Base-by-base conservation (phyloP, 2,113 vertebrate species). In the Rhadina sibilatrix region DNA sequence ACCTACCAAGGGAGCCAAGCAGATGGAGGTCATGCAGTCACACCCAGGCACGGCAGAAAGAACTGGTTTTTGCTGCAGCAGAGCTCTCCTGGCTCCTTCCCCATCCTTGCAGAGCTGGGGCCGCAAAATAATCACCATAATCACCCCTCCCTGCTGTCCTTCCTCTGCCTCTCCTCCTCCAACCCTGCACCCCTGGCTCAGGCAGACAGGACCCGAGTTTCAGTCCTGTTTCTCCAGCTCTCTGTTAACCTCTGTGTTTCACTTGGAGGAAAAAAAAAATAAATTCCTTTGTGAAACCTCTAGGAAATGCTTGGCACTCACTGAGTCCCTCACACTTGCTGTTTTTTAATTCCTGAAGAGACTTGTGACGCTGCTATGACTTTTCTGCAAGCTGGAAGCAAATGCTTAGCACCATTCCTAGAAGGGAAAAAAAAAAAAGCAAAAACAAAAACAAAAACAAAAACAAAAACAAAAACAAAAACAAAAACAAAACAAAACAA, bases 121-220 rank as follows among this genome's bases (percentile, higher is more conserved):
- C 5, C 16, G 18, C 1, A 3, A 15, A 18, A 16, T 17, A 14
- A 6, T 19, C 3, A 2, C 9, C 16, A 14, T 9, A 10, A 12
- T 24, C 2, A 2, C 8, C 22, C 17, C 1, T 1, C 15, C 3
- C 3, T 10, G 9, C 16, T 89, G 11, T 47, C 15, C 24, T 74
- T 74, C 37, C 15, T 54, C 18, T 80, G 7, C 0, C 1, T 31
- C 13, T 76, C 20, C 20, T 16, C 4, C 9, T 74, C 46, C 4
- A 1, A 1, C 4, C 12, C 38, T 47, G 22, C 0, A 1, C 3
- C 9, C 9, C 13, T 37, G 22, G 6, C 9, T 76, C 0, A 0
- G n/a, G 9, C 31, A 46, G 28, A 10, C 9, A 44, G 38, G 2
- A 19, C 23, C 10, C 9, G 1, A 40, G 3, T 57, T 66, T 76